A percentile compares a stretch with the other conserved stretches of the same genome.
phyloP scores from a whole-genome alignment of 2,888 invertebrate genomes.

The Bellardia pandia region DNA sequence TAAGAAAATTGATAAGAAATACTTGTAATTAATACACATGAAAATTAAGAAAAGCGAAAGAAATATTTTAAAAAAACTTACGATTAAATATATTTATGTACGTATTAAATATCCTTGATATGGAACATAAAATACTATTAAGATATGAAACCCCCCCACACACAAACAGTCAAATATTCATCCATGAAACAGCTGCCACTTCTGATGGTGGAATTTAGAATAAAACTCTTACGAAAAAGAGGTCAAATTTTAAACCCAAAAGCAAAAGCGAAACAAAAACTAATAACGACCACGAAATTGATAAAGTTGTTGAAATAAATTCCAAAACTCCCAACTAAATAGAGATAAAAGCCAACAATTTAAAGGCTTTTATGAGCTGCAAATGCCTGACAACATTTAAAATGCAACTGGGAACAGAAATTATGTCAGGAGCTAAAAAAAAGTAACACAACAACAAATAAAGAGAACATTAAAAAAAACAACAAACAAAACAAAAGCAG shows the following conservation, averaged over 20 bases:
- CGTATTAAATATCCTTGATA: slow-evolving; percentile 45
- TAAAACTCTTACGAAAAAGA: slow-evolving; percentile 30
- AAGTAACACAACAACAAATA: slow-evolving; percentile 36
- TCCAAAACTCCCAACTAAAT: slow-evolving; percentile 65
- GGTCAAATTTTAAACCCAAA: slow-evolving; percentile 44
- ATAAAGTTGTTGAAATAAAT: slow-evolving; percentile 72
- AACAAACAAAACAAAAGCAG: slow-evolving; percentile 30
- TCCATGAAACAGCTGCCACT: slow-evolving; percentile 54
- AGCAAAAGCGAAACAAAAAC: slow-evolving; percentile 26
- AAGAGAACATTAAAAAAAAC: too few species aligned
- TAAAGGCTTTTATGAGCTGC: slow-evolving; percentile 68
- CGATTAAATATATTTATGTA: not conserved
- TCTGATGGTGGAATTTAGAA: slow-evolving; percentile 38
- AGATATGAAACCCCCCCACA: slow-evolving; percentile 56
- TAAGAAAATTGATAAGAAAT: too few species aligned
- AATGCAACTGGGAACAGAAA: slow-evolving; percentile 42
- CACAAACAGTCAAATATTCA: not conserved
- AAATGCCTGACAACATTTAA: slow-evolving; percentile 59
- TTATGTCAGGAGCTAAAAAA: slow-evolving; percentile 63
- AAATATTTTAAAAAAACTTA: not conserved
- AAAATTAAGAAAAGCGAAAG: not conserved
- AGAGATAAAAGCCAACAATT: slow-evolving; percentile 68
- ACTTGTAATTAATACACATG: too few species aligned
- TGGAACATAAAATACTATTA: slow-evolving; percentile 51
- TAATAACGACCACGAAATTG: slow-evolving; percentile 59